These are phyloP conservation scores for Artibeus lituratus DNA, from an alignment of 2,797 vertebrate species.

Conservation along the genomic window DNA sequence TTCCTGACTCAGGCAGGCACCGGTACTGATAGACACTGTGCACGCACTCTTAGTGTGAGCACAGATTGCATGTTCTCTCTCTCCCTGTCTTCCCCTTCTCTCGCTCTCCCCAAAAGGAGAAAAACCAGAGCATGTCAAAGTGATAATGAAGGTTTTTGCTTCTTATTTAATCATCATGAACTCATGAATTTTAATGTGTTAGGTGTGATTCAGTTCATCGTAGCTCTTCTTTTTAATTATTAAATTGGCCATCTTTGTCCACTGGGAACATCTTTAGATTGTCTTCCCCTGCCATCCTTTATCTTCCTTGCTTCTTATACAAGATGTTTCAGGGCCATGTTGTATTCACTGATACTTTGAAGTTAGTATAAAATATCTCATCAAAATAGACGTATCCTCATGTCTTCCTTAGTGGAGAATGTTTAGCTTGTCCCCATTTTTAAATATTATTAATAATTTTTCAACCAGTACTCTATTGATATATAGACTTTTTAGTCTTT, in stretches of 20 bases:
- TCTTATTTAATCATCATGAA: not conserved
- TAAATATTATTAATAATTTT: not conserved
- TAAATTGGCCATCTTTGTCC: not conserved
- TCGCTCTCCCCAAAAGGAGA: not conserved
- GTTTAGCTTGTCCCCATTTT: not conserved
- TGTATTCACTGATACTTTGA: not conserved
- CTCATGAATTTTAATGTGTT: not conserved
- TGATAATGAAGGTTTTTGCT: not conserved
- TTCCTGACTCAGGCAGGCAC: not conserved
- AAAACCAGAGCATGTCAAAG: not conserved
- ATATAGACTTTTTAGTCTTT: not conserved
- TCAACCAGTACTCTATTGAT: not conserved
- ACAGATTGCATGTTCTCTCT: rapidly evolving
- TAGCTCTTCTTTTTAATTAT: not conserved
- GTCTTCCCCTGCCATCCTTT: not conserved
- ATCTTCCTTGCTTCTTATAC: not conserved
- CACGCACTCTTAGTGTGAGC: not conserved
- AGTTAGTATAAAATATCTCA: not conserved
- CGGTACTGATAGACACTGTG: not conserved
- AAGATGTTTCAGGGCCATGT: not conserved
- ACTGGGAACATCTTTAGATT: not conserved
- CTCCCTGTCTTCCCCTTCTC: not conserved
- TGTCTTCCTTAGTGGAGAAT: not conserved
- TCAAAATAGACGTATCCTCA: not conserved
- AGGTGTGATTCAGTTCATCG: not conserved